Conservation (phyloP, 1,140 invertebrate genomes). For the Aricia agestis region DNA sequence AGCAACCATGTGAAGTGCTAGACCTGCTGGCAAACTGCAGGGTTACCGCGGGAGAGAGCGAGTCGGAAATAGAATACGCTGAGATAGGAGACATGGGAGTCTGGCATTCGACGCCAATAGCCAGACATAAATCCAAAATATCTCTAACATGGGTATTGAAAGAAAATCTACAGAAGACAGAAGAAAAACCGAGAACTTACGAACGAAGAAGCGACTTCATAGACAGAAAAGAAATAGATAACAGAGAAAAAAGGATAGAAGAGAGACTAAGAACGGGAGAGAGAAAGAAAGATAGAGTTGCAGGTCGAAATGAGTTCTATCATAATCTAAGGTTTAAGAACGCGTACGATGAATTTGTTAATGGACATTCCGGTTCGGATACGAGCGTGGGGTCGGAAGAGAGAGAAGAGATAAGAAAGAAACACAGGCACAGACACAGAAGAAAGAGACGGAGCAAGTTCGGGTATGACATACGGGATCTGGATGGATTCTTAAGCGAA, state of each 20-base stretch:
- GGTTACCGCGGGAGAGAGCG: constrained; percentile 42
- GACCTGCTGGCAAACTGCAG: constrained; percentile 62
- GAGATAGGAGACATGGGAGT: constrained; percentile 69
- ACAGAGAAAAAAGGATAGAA: constrained; percentile 31
- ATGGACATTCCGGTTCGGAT: constrained; percentile 47
- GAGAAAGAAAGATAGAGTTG: constrained; percentile 37
- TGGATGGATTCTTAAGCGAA: constrained; percentile 84
- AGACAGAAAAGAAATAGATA: constrained; percentile 27
- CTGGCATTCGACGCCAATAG: constrained; percentile 68
- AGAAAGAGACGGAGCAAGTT: constrained; percentile 74
- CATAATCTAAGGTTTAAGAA: constrained; percentile 58
- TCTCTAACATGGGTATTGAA: constrained; percentile 83
- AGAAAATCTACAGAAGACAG: constrained; percentile 73
- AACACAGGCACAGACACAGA: constrained; percentile 55
- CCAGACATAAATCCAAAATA: constrained; percentile 79
- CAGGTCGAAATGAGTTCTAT: constrained; percentile 60
- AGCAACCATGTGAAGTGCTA: constrained; percentile 47
- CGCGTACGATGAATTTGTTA: constrained; percentile 59
- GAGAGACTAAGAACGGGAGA: constrained; percentile 28
- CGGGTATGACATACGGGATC: constrained; percentile 85
- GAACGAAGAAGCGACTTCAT: constrained; percentile 1
- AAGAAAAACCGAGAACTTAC: not conserved
- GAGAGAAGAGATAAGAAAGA: constrained; percentile 51
- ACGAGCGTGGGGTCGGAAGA: constrained; percentile 55
- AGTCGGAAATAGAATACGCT: constrained; percentile 54